Evolutionary conservation across 2,113 vertebrate species (phyloP).

Genomic region (Atlantisia rogersi): DNA sequence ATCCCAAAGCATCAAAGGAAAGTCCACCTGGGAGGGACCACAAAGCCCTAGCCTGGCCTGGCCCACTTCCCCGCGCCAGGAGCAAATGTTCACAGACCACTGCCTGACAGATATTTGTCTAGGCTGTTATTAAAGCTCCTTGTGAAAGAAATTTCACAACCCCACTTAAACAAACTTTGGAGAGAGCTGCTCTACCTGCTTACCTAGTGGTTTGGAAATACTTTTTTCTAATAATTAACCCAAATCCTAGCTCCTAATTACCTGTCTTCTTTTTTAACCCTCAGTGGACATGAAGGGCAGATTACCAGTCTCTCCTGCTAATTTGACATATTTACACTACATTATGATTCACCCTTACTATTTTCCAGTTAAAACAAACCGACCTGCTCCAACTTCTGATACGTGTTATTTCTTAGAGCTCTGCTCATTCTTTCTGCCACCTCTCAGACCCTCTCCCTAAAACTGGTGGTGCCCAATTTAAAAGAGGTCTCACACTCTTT

Average conservation of each 20-base stretch:
- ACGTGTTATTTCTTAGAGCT: background rate
- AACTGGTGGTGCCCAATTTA: background rate
- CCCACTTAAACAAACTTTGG: constrained; percentile 46
- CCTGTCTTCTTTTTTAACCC: constrained; percentile 34
- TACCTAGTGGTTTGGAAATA: constrained; percentile 60
- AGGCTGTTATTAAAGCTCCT: constrained; percentile 44
- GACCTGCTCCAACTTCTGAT: background rate
- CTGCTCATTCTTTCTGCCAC: background rate
- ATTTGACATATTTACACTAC: background rate
- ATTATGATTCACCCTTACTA: background rate
- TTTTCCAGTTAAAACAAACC: background rate
- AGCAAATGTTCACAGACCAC: background rate
- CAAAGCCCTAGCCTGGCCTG: background rate
- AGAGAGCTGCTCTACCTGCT: constrained; percentile 56
- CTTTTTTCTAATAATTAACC: constrained; percentile 60
- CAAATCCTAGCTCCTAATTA: constrained; percentile 38
- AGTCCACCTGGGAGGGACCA: constrained; percentile 49
- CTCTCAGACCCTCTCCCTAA: background rate
- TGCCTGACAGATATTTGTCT: constrained; percentile 16
- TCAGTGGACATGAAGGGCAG: constrained; percentile 9
- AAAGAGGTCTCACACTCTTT: background rate
- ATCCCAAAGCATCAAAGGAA: constrained; percentile 63
- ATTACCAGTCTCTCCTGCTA: constrained; percentile 4
- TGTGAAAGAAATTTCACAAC: constrained; percentile 54
- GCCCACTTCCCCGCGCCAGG: background rate